Evolutionary conservation across 2,113 vertebrate species (phyloP), one percentile per base, ranked within the genome.

Genomic region (Thinocorus orbignyianus): DNA sequence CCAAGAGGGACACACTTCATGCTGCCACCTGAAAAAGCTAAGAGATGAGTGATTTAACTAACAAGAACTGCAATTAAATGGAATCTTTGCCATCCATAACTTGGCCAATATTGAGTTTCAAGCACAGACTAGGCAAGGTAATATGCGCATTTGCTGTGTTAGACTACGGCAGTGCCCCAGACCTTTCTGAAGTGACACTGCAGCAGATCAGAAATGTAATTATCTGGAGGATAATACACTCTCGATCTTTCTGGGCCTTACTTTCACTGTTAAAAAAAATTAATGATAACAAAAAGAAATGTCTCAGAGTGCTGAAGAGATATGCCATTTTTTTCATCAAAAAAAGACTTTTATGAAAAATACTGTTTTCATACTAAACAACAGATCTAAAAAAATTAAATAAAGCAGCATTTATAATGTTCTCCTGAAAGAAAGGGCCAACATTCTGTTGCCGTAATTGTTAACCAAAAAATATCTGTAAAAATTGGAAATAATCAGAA

Each of bases 171-270:
- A 70, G 9, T 33, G 39, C 2, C 39, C 35, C 49, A 81, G 17
- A 37, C 6, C 12, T 49, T 48, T 49, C 31, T 0, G 0, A 54
- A 30, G 26, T 48, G 35, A n/a, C 18, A 10, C 13, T 13, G 17
- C 1, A 58, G 13, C 57, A 5, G 5, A 78, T 48, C 28, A 74
- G 55, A 31, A 90, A 58, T 25, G 13, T 11, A 73, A 41, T 60
- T n/a, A 16, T 13, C 26, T 20, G 12, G 8, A 68, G 48, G 16
- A 51, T 66, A 91, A 74, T 26, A 37, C 31, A 71, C 5, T 39
- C 44, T 85, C 46, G 64, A 51, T 54, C 17, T 66, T 48, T 61
- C 31, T 37, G 11, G 61, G 41, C 7, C 22, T 51, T 28, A 11
- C 13, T 78, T 83, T 16, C 37, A 13, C 20, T 23, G 17, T 37